phyloP scores from a whole-genome alignment of 1,140 invertebrate species.

The Microplitis mediator region DNA sequence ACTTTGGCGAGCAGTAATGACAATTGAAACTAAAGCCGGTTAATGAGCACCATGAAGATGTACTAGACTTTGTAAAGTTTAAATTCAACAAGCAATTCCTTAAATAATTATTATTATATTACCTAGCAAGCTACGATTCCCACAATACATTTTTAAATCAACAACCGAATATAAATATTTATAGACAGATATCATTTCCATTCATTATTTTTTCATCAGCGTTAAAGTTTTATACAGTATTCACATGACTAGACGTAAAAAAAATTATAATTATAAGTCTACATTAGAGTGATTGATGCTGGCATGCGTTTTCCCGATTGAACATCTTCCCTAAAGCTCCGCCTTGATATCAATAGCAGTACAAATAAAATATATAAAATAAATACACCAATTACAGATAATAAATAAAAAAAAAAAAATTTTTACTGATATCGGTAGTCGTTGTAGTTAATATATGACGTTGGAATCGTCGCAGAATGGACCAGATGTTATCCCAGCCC shows the following conservation, averaged over 20 bases:
- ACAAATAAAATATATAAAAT: no score
- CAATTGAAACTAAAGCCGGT: slow-evolving; percentile 16
- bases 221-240: no score
- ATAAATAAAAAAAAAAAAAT: neutral
- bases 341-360: no score
- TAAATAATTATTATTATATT: neutral
- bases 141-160: no score
- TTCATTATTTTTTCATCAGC: no score
- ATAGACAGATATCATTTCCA: neutral
- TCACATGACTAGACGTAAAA: no score
- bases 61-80: slow-evolving; percentile 3
- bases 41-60: slow-evolving; percentile 9
- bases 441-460: neutral
- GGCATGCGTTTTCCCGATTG: no score
- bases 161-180: neutral
- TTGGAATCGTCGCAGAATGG: slow-evolving; percentile 15
- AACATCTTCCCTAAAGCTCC: no score
- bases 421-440: neutral
- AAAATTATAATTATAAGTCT: no score
- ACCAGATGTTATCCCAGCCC: slow-evolving; percentile 24
- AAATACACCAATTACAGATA: no score
- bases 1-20: slow-evolving; percentile 3
- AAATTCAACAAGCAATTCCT: neutral
- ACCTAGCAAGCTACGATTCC: no score
- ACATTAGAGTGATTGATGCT: no score